Percentiles rank a stretch among this genome's conserved stretches.
Conservation (phyloP, 2,797 vertebrate species). For the Syngnathus acus region DNA sequence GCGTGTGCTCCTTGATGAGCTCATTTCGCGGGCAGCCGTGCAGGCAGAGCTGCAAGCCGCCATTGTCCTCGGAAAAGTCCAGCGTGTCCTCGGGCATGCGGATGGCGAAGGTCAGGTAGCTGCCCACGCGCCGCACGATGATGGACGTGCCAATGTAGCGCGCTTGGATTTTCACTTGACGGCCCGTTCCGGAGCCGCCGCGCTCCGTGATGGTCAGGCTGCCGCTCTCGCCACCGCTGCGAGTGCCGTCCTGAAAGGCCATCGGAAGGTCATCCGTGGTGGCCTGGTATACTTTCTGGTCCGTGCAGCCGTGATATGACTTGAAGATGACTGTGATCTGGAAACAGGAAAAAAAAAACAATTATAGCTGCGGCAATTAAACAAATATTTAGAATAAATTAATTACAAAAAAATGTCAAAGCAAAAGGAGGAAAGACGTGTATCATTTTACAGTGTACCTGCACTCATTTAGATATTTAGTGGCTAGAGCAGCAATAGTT, state of each 20-base stretch:
- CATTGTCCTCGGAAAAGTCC: constrained; percentile 64
- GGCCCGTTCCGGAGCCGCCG: constrained; percentile 52
- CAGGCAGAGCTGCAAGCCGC: constrained; percentile 75
- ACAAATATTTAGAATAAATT: not conserved
- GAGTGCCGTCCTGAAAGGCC: constrained; percentile 75
- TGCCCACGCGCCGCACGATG: constrained; percentile 74
- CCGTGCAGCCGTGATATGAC: constrained; percentile 74
- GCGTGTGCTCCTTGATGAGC: constrained; percentile 77
- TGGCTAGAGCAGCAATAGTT: not conserved
- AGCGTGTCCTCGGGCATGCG: constrained; percentile 75
- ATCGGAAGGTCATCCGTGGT: constrained; percentile 73
- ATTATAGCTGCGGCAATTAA: not conserved
- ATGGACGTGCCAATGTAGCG: constrained; percentile 75
- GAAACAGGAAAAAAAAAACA: constrained; percentile 1
- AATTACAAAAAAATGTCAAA: not conserved
- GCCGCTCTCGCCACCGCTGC: constrained; percentile 64
- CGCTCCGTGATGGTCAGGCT: constrained; percentile 71
- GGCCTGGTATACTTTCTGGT: constrained; percentile 81
- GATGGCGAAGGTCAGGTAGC: constrained; percentile 80
- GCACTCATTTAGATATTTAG: not conserved
- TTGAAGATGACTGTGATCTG: constrained; percentile 83
- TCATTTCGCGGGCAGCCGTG: constrained; percentile 76
- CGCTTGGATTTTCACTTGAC: constrained; percentile 76
- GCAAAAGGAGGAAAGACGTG: too few relatives aligned
- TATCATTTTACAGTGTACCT: too few relatives aligned